Base-by-base conservation (phyloP, 2,113 vertebrate genomes). In the Guaruba guarouba region DNA sequence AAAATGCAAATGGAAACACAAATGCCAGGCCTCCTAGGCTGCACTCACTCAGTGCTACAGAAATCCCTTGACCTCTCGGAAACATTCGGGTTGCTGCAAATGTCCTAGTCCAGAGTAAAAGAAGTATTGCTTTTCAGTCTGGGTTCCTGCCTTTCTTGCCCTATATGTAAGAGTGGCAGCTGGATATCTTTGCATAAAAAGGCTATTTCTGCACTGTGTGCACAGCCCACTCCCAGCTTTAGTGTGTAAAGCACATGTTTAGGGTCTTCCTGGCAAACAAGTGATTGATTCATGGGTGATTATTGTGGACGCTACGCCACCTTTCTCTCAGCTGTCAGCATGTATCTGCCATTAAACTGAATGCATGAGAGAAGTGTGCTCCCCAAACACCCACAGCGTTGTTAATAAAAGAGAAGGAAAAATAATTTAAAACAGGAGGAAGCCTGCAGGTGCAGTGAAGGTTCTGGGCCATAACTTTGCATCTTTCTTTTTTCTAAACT, bases 1-100 rank as follows among this genome's bases (percentile, higher is more conserved):
- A 48, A 86, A 95, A 90, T 93, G 88, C 54, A 89, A 95, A 96
- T 80, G 15, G 3, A 74, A 91, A 86, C 0, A 0, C 73, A 96
- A 96, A 96, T 87, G 69, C 67, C 92, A 93, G 68, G 71, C 73
- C 92, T 81, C 82, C 41, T 95, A 86, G 73, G 82, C n/a, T 57
- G 29, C 61, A 22, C 64, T 87, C 2, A 2, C 23, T 73, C 66
- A 4, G 43, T 75, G 62, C 48, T 93, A 68, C 66, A 78, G 59
- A 94, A 90, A 93, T 78, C 64, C 39, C 48, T 67, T 91, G 83
- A 90, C 69, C 51, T 91, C 92, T 89, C 52, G 52, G 55, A 94
- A 94, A 52, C 16, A 48, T 77, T 82, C 54, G 49, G 61, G n/a
- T 86, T 92, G 51, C 77, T 86, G 31, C 11, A 93, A 77, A 83